phyloP scores from a whole-genome alignment of 1,140 invertebrate genomes.

The Atta texana region DNA sequence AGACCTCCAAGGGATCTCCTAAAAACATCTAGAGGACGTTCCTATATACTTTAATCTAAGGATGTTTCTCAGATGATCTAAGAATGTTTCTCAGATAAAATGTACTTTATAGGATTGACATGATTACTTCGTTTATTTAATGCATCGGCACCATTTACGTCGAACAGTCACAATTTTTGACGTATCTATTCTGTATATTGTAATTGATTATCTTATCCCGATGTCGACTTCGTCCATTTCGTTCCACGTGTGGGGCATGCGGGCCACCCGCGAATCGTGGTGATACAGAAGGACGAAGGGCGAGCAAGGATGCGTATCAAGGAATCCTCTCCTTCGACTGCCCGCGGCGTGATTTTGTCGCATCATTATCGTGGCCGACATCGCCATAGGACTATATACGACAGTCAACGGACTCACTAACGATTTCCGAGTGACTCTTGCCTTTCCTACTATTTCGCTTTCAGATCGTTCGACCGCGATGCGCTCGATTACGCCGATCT shows the following conservation, averaged over 20 bases:
- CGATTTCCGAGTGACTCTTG: conserved; percentile 72
- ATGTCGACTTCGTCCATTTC: neutral
- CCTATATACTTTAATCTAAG: too few species aligned
- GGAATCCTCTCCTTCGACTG: conserved; percentile 25
- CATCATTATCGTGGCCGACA: conserved; percentile 69
- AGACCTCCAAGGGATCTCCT: too few species aligned
- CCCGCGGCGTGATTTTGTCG: conserved; percentile 70
- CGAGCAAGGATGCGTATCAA: conserved; percentile 50
- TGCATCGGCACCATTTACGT: neutral
- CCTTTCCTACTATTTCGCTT: conserved; percentile 61
- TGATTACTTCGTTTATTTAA: neutral
- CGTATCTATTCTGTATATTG: neutral
- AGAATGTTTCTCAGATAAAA: too few species aligned
- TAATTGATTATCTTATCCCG: conserved; percentile 6
- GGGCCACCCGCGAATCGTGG: conserved; percentile 52
- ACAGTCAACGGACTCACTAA: conserved; percentile 62
- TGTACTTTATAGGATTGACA: neutral
- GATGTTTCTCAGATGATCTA: too few species aligned
- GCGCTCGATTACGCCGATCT: conserved; percentile 39
- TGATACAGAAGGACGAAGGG: conserved; percentile 45
- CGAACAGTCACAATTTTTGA: neutral
- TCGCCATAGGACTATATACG: conserved; percentile 21
- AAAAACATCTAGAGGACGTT: too few species aligned
- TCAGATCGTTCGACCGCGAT: conserved; percentile 19
- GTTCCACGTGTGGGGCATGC: conserved; percentile 25